Evolutionary conservation across 2,888 invertebrate species (phyloP), one percentile per base, ranked within the genome.

Genomic region (Ethmia dodecea): DNA sequence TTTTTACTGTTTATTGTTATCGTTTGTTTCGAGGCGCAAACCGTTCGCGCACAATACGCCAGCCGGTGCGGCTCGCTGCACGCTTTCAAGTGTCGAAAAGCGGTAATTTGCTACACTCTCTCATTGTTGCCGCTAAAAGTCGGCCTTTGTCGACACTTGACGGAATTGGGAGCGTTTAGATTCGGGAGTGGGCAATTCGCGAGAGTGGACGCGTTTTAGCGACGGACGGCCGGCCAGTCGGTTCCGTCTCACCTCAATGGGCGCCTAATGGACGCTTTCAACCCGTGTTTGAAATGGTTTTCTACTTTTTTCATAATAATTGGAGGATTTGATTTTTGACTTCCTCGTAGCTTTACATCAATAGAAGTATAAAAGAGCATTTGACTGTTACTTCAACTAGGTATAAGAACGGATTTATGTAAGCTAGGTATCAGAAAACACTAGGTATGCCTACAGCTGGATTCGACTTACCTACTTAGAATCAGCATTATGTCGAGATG

Each of bases 1-100:
- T 78, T 81, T 81, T 77, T 72, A 79, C 67, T 83, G 81, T 84
- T 84, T 84, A 84, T 81, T 84, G 84, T 83, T 70, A 74, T 68
- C 79, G 75, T 76, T 83, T 83, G 81, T 84, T 84, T 81, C 83
- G 74, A 63, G 60, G 64, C 69, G 83, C 84, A 83, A 83, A 81
- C 86, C 76, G 76, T 73, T 54, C 67, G 53, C 41, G 66, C 60
- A 81, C 79, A 81, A 80, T 71, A 71, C 53, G 70, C 60, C 62
- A 59, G 63, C 41, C 70, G 69, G 72, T 75, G 73, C 84, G 81
- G 65, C 65, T 62, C 73, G 73, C 57, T 74, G 75, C 52, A 54
- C 73, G 76, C 80, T 80, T 84, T 83, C 79, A 78, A 81, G 79
- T 64, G 73, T 68, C 75, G 63, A 78, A 80, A 77, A 70, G 77